phyloP scores from a whole-genome alignment of 2,113 vertebrate species.

The Bungarus multicinctus region DNA sequence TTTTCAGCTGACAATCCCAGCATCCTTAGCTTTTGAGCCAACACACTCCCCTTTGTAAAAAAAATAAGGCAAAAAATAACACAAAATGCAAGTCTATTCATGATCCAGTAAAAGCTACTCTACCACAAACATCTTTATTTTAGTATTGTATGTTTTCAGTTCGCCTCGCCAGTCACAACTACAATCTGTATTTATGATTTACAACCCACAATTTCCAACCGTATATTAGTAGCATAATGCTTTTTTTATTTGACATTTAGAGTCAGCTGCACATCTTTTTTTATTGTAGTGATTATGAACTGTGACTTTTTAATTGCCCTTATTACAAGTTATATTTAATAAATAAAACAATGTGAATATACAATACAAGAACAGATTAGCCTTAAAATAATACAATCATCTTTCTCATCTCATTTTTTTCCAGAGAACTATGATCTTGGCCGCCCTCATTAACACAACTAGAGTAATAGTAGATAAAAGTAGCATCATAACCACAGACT shows the following conservation, averaged over 20 bases:
- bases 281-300: not conserved
- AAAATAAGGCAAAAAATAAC: not conserved
- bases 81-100: not conserved
- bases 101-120: not conserved
- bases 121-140: not conserved
- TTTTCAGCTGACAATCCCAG: not conserved
- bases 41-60: not conserved
- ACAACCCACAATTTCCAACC: not conserved
- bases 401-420: not conserved
- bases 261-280: not conserved
- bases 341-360: not conserved
- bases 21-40: not conserved
- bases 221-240: not conserved
- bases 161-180: not conserved
- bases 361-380: constrained; percentile 2
- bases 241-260: constrained; percentile 34
- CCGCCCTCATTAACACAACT: not conserved
- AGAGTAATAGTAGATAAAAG: not conserved
- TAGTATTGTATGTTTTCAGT: not conserved
- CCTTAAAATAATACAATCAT: constrained; percentile 29
- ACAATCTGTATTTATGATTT: not conserved
- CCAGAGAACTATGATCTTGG: not conserved
- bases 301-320: constrained; percentile 28
- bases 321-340: not conserved
- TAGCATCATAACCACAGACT: not conserved